Conservation (phyloP, 1,140 invertebrate genomes). For the Listronotus bonariensis region DNA sequence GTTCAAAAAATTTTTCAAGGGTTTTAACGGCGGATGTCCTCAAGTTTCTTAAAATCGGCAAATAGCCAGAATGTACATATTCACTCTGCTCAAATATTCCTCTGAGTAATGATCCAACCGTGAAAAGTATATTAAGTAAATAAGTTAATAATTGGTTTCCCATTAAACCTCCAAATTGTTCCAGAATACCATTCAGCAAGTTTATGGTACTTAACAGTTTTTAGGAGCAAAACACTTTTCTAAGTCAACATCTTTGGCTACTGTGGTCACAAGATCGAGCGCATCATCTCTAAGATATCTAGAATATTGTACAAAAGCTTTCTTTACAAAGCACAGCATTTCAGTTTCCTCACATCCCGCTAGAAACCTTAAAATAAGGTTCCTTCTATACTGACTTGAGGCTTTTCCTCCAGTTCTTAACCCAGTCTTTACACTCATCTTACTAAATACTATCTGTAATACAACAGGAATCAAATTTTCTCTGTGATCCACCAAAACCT, state of each 20-base stretch:
- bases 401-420: slow-evolving; percentile 73
- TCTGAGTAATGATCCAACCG: slow-evolving; percentile 67
- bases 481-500: slow-evolving; percentile 74
- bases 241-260: slow-evolving; percentile 61
- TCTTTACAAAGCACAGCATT: slow-evolving; percentile 77
- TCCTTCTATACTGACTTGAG: slow-evolving; percentile 68
- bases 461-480: slow-evolving; percentile 77
- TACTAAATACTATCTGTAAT: slow-evolving; percentile 86
- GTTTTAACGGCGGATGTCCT: slow-evolving; percentile 64
- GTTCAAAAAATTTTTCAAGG: slow-evolving; percentile 75
- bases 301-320: slow-evolving; percentile 79
- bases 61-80: slow-evolving; percentile 66
- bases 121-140: slow-evolving; percentile 74
- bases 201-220: slow-evolving; percentile 76
- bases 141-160: slow-evolving; percentile 67
- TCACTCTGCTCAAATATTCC: slow-evolving; percentile 62
- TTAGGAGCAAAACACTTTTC: slow-evolving; percentile 71
- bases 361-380: slow-evolving; percentile 82
- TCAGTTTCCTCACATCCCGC: slow-evolving; percentile 79
- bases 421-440: slow-evolving; percentile 80
- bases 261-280: slow-evolving; percentile 56
- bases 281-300: slow-evolving; percentile 64
- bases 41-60: slow-evolving; percentile 70
- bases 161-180: slow-evolving; percentile 82
- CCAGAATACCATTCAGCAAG: slow-evolving; percentile 77